Base-by-base conservation (phyloP, 2,113 vertebrate genomes). In the Tauraco erythrolophus region DNA sequence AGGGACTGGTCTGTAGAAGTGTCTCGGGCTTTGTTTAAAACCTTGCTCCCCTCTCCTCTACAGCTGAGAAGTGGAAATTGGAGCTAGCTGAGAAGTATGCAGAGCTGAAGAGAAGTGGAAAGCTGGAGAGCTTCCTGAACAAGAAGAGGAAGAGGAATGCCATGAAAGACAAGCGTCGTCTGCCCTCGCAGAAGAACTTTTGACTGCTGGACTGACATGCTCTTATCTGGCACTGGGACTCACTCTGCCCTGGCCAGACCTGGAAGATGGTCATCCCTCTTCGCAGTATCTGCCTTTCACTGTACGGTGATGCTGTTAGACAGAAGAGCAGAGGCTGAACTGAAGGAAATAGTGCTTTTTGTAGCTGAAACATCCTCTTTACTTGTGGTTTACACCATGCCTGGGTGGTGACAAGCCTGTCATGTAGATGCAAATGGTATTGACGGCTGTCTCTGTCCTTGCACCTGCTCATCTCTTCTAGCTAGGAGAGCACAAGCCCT, bases 81-180 rank as follows among this genome's bases (percentile, higher is more conserved):
- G 98, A 98, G 71, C 97, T 99, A 43, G 99, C 99, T 0, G 99
- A 99, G 24, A 99, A 99, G 84, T 99, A 98, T 78, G 88, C 97
- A 53, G 98, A 99, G 88, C 98, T 99, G 97, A 99, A 99, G 98
- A 99, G 97, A 95, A 99, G 98, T 53, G 99, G 99, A 51, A 99
- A 99, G 94, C 97, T 99, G 96, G 99, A 99, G 65, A 99, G 98
- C 92, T 99, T 99, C 98, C 96, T 99, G 88, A 99, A 85, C 96
- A 99, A 99, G 97, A 99, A 99, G 98, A 98, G 99, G 92, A 99
- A 99, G 93, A 98, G 99, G 74, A 99, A 99, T 43, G 99, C 99
- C 10, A 97, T 94, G 35, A 99, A 99, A 92, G 99, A 99, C 96
- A 98, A 98, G 82, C 98, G 96, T 94, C 98, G 97, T 61, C 97